Percentiles rank a stretch among this genome's conserved stretches.
Conservation (phyloP, 2,888 invertebrate species). For the Melipona bicolor region DNA sequence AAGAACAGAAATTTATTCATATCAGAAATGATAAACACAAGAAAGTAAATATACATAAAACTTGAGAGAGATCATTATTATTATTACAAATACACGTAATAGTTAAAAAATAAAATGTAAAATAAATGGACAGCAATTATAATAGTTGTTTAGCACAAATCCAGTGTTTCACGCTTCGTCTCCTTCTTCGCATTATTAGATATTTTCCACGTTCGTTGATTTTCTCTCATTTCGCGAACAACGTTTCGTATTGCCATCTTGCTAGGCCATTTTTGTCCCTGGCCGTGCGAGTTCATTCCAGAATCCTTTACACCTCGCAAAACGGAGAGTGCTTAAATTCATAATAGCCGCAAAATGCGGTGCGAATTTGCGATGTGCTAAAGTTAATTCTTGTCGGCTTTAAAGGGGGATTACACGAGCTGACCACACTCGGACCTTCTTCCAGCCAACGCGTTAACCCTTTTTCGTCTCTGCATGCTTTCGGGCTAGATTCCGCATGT, state of each 20-base stretch:
- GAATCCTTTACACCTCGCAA: conserved; percentile 66
- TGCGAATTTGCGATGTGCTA: conserved; percentile 79
- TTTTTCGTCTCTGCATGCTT: conserved; percentile 40
- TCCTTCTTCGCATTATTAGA: background rate
- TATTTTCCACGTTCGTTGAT: background rate
- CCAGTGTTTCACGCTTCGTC: background rate
- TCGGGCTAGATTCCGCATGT: conserved; percentile 33
- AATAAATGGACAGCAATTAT: background rate
- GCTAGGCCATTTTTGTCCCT: conserved; percentile 26
- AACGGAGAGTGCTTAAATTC: conserved; percentile 76
- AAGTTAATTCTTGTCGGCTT: conserved; percentile 79
- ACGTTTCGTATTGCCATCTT: conserved; percentile 3
- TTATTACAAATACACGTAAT: too few relatives aligned
- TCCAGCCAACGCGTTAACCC: conserved; percentile 56
- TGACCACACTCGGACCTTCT: conserved; percentile 69
- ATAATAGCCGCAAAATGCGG: conserved; percentile 79
- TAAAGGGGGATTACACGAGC: conserved; percentile 77
- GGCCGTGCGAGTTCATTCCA: conserved; percentile 50
- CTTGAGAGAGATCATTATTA: too few relatives aligned
- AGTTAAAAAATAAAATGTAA: background rate
- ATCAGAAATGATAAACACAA: too few relatives aligned
- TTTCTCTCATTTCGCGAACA: background rate
- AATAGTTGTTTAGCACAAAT: background rate
- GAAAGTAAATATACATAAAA: too few relatives aligned
- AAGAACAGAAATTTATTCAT: too few relatives aligned